These are phyloP conservation scores for Theodoxus fluviatilis DNA, from an alignment of 2,888 invertebrate species.

Conservation along the genomic window DNA sequence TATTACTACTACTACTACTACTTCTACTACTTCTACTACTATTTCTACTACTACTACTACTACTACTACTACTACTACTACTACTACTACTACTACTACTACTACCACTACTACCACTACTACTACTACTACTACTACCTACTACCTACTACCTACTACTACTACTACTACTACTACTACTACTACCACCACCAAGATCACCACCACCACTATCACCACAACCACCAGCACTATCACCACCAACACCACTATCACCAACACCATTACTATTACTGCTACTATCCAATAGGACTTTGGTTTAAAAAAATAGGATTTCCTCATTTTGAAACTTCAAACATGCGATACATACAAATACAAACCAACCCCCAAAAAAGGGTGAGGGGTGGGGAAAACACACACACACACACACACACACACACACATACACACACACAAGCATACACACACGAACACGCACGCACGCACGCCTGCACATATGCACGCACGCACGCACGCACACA, in stretches of 20 bases:
- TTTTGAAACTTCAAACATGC: too few relatives aligned
- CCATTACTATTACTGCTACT: neutral
- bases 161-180: conserved; percentile 2
- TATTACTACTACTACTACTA: neutral
- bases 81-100: conserved; percentile 2
- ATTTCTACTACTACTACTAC: neutral
- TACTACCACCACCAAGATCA: neutral
- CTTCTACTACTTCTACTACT: neutral
- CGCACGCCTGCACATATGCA: too few relatives aligned
- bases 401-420: too few relatives aligned
- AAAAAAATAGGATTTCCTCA: too few relatives aligned
- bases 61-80: conserved; percentile 2
- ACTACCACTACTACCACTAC: neutral
- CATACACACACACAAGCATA: too few relatives aligned
- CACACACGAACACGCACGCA: too few relatives aligned
- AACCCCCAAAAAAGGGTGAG: too few relatives aligned
- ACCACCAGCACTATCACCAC: neutral
- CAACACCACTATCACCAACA: neutral
- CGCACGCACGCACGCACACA: too few relatives aligned
- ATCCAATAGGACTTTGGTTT: too few relatives aligned
- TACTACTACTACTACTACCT: neutral
- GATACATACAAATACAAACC: too few relatives aligned
- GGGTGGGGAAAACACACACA: too few relatives aligned
- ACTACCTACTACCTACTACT: neutral
- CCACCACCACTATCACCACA: neutral